Evolutionary conservation across 1,140 invertebrate genomes (phyloP), one percentile per base, ranked within the genome.

Genomic region (Papilio aristodemus): DNA sequence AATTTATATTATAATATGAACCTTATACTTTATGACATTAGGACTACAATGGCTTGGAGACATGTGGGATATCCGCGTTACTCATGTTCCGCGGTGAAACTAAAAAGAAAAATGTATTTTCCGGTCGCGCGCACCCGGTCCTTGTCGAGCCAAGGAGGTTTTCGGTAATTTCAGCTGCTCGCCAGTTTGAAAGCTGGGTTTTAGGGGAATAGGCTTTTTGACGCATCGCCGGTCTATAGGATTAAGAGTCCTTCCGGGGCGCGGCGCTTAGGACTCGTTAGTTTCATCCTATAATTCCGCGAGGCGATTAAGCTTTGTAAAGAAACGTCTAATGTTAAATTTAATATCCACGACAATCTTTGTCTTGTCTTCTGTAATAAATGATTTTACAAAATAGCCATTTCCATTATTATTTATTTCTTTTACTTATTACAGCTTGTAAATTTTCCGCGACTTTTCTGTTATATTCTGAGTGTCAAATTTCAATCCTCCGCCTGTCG

Each of bases 51-150:
- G 3, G 62, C 13, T 43, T 32, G 22, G 22, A 46, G 38, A 32
- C 27, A 25, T 43, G 7, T 2, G 25, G 17, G 39, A 63, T 43
- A n/a, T 43, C 14, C 39, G 9, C 37, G 32, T 17, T n/a, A 46
- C 19, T 37, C n/a, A 11, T 64, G 39, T 22, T 46, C 10, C 39
- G 22, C 13, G 11, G 5, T 46, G 39, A 46, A 64, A 22, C 39
- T 41, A 13, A 69, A 63, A 69, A 64, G 67, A 69, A 77, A 72
- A 77, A 74, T 63, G 69, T 77, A 74, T 77, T 77, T 75, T 67
- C 72, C 73, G 71, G 67, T 50, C 69, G 60, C 38, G 59, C 71
- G 22, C 41, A n/a, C n/a, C n/a, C n/a, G n/a, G n/a, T n/a, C n/a
- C n/a, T n/a, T n/a, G 58, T 63, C 10, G 43, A 17, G 71, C 69